Evolutionary conservation across 1,140 invertebrate genomes (phyloP), one percentile per base, ranked within the genome.

Genomic region (Elymnias hypermnestra): DNA sequence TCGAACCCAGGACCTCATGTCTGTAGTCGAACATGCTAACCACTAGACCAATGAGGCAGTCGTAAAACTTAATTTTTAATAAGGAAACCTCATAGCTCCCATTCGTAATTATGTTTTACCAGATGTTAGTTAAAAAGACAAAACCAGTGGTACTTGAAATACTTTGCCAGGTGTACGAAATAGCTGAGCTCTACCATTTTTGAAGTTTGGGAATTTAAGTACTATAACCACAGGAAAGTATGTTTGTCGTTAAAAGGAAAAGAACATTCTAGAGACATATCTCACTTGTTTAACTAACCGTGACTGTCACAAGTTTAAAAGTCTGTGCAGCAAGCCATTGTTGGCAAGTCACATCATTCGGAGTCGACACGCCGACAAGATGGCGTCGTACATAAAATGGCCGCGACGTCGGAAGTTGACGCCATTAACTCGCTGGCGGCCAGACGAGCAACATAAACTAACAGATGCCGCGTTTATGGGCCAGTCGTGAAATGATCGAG

Each of bases 361-460:
- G n/a, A n/a, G n/a, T n/a, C n/a, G 36, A 35, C 17, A 31, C 46
- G 53, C 44, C 48, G 41, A 50, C 58, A 58, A 62, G 51, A 62
- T 57, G 58, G 54, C 50, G 45, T n/a, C 23, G 38, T 45, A 38
- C 21, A 54, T 40, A 52, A 59, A 63, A 63, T 59, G 59, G 63
- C 53, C 36, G 47, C 50, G 23, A 33, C 25, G 40, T 26, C 56
- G 63, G 63, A 69, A 63, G 57, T 61, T 44, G 50, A 49, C 45
- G 46, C 65, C 59, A 65, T 65, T 65, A 65, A 64, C 57, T 64
- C 39, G 41, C 47, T 51, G 35, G 40, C 62, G 58, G 23, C 60
- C 57, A 65, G 56, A 57, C 62, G 50, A 56, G 46, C 50, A 56
- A 49, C 53, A 64, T 64, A 68, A 64, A 69, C 51, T 52, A 52